Evolutionary conservation across 23 tunicate species (phyloP).

Genomic region (Oikopleura dioica): DNA sequence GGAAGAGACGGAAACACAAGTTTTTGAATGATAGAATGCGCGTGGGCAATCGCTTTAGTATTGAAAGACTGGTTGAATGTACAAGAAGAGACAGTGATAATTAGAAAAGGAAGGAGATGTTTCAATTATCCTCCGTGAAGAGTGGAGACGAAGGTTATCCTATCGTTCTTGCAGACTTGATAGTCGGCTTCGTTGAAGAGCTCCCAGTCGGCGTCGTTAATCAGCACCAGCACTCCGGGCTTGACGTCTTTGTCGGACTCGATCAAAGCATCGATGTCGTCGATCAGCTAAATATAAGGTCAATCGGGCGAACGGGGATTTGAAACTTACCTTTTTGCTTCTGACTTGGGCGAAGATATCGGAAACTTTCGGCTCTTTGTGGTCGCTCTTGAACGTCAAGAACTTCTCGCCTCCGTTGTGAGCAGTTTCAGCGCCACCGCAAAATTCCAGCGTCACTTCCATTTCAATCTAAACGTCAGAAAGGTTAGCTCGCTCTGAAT

Average conservation of each 20-base stretch:
- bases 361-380: background rate
- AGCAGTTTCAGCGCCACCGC: constrained; percentile 65
- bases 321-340: background rate
- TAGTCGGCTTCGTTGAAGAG: constrained; percentile 27
- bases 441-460: constrained; percentile 40
- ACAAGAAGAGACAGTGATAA: no score
- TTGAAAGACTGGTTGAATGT: no score
- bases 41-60: no score
- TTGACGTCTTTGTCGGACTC: constrained; percentile 29
- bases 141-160: constrained; percentile 66
- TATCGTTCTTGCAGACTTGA: constrained; percentile 32
- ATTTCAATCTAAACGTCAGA: constrained; percentile 19
- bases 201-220: constrained; percentile 89
- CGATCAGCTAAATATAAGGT: background rate
- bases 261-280: background rate
- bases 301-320: background rate
- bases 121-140: constrained; percentile 74
- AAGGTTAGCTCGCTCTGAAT: no score
- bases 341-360: background rate
- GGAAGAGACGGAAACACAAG: no score
- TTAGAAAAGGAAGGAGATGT: no score
- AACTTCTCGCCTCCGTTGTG: background rate
- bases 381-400: background rate
- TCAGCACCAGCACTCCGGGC: constrained; percentile 67
- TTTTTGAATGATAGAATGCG: no score